These are phyloP conservation scores for Reinhardtius hippoglossoides DNA, from an alignment of 2,113 vertebrate genomes.

Conservation along the genomic window DNA sequence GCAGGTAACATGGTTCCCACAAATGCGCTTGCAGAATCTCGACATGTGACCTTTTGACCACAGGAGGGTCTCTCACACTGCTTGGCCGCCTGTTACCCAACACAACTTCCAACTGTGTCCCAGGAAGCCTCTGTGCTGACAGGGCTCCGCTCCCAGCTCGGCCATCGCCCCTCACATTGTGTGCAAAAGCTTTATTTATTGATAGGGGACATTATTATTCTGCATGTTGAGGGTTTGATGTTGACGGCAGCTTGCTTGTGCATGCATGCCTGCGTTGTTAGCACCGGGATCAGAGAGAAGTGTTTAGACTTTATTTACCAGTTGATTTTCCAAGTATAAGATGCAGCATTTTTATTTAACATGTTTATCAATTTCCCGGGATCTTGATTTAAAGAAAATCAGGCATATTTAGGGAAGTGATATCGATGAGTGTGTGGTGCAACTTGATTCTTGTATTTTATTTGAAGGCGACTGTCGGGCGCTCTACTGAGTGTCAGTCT, in stretches of 20 bases:
- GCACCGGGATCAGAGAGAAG: neutral
- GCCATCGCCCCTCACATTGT: conserved; percentile 3
- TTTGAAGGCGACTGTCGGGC: too few species aligned
- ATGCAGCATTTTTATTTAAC: too few species aligned
- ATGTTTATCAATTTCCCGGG: too few species aligned
- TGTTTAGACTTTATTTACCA: too few species aligned
- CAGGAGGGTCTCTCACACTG: neutral
- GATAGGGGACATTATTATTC: conserved; percentile 59
- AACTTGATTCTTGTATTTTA: too few species aligned
- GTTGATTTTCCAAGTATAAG: too few species aligned
- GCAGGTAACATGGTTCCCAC: too few species aligned
- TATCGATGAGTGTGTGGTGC: too few species aligned
- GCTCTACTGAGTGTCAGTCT: too few species aligned
- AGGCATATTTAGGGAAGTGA: too few species aligned
- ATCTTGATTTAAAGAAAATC: too few species aligned
- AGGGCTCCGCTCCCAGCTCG: neutral
- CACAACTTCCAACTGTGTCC: conserved; percentile 15
- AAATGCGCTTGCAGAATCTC: neutral
- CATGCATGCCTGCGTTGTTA: neutral
- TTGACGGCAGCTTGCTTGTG: conserved; percentile 11
- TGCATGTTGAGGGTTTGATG: conserved; percentile 36
- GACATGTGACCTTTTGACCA: conserved; percentile 2
- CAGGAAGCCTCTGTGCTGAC: neutral
- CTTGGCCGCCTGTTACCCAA: neutral
- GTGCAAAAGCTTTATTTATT: conserved; percentile 56